A percentile compares a stretch with the other conserved stretches of the same genome.
phyloP scores from a whole-genome alignment of 2,797 vertebrate genomes.

The Dallia pectoralis region DNA sequence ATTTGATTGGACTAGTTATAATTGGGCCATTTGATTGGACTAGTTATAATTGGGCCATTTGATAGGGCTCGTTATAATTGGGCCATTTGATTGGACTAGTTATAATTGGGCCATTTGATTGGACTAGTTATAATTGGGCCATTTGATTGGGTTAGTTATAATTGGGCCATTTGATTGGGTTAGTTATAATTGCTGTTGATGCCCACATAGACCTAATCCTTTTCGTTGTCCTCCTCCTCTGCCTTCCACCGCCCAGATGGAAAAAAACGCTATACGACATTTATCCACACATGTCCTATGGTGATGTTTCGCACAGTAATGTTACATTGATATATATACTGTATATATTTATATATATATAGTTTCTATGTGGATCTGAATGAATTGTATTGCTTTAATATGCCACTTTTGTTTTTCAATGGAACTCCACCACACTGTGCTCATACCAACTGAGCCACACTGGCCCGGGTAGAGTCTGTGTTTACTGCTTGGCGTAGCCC shows the following conservation, averaged over 20 bases:
- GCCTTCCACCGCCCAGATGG: not conserved
- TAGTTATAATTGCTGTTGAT: conserved; percentile 54
- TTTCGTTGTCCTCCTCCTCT: conserved; percentile 1
- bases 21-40: conserved; percentile 67
- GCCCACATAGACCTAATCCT: conserved; percentile 48
- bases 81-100: conserved; percentile 61
- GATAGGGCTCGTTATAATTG: conserved; percentile 69
- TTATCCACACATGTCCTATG: no score
- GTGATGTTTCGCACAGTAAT: no score
- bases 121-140: conserved; percentile 67
- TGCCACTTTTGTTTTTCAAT: not conserved
- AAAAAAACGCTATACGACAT: no score
- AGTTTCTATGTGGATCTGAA: not conserved
- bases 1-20: conserved; percentile 66
- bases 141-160: conserved; percentile 66
- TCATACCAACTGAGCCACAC: not conserved
- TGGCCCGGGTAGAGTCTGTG: not conserved
- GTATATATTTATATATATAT: no score
- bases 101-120: conserved; percentile 71
- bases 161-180: conserved; percentile 69
- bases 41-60: conserved; percentile 68
- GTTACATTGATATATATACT: no score
- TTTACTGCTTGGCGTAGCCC: not conserved
- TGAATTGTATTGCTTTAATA: not conserved
- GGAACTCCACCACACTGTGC: not conserved